Base-by-base conservation (phyloP, 1,140 invertebrate species). In the Metopolophium dirhodum region DNA sequence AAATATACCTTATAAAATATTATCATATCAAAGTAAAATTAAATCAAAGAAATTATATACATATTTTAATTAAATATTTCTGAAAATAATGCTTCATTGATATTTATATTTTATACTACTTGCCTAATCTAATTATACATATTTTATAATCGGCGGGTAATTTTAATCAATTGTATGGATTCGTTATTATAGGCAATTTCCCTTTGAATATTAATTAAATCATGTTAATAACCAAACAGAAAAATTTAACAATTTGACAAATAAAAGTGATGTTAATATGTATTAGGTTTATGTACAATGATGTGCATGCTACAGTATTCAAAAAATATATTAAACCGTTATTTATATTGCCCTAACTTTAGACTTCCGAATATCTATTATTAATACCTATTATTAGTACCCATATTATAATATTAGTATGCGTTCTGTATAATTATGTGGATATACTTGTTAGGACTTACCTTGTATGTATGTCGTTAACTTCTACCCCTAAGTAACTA, bases 381-480 rank as follows among this genome's bases (percentile, higher is more conserved):
- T 77, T n/a, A 68, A 68, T 77, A 35, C 61, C 61, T 77, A 18
- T 77, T 77, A 77, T 77, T 4, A 77, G 61, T 77, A 77, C n/a
- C 61, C 14, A 77, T 77, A 77, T 35, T 77, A 77, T 35, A 77
- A 22, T 54, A 54, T 77, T 77, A 77, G 61, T 77, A 77, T 35
- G 61, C n/a, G n/a, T n/a, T 77, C 20, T 7, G 61, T 35, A 77
- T 77, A 35, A 77, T 77, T 77, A 35, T 77, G 30, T 57, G 37
- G 6, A 18, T 49, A 49, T 87, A 87, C 26, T 49, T 49, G 26
- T 87, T 49, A 49, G 47, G 20, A 87, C 86, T n/a, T 87, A 87
- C 86, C 47, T 51, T 87, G 85, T 86, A 49, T 37, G 49, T 90
- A 37, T 54, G 57, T 47, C 61, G 45, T 91, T 91, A 91, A 77